Conservation (phyloP, 1,140 invertebrate species). For the Homarus americanus region DNA sequence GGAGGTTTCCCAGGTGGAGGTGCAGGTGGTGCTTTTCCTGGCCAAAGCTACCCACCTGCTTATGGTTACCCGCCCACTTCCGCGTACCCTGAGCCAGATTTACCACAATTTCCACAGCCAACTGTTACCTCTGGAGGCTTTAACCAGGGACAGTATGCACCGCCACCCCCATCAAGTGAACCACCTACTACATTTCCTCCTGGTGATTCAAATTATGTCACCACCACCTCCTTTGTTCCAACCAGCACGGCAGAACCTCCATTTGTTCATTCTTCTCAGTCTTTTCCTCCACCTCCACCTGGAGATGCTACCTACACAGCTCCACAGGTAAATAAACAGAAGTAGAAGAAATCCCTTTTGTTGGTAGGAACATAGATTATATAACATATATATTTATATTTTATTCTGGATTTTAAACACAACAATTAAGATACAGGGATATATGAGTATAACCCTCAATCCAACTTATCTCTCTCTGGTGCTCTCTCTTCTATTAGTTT, state of each 20-base stretch:
- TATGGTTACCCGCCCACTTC: slow-evolving; percentile 59
- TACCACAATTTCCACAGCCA: slow-evolving; percentile 39
- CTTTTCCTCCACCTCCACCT: slow-evolving; percentile 53
- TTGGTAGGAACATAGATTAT: no score
- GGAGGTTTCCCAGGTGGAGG: slow-evolving; percentile 53
- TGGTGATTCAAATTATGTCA: slow-evolving; percentile 61
- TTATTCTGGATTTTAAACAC: no score
- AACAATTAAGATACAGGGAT: no score
- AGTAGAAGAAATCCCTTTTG: neutral
- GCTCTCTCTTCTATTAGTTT: no score
- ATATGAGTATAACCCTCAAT: no score
- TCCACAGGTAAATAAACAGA: slow-evolving; percentile 27
- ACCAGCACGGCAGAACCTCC: slow-evolving; percentile 36
- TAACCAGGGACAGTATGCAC: slow-evolving; percentile 50
- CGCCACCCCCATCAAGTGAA: slow-evolving; percentile 30
- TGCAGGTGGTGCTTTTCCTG: slow-evolving; percentile 41
- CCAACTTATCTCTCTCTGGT: no score
- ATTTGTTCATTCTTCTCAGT: slow-evolving; percentile 46
- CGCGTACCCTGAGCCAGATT: slow-evolving; percentile 59
- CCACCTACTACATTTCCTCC: slow-evolving; percentile 54
- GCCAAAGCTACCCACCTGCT: slow-evolving; percentile 45
- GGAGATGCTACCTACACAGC: slow-evolving; percentile 56
- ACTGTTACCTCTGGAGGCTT: slow-evolving; percentile 43
- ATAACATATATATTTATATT: no score
- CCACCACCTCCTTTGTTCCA: slow-evolving; percentile 45